A percentile compares a stretch with the other conserved stretches of the same genome.
phyloP scores from a whole-genome alignment of 2,113 vertebrate genomes.

The Piaya cayana region DNA sequence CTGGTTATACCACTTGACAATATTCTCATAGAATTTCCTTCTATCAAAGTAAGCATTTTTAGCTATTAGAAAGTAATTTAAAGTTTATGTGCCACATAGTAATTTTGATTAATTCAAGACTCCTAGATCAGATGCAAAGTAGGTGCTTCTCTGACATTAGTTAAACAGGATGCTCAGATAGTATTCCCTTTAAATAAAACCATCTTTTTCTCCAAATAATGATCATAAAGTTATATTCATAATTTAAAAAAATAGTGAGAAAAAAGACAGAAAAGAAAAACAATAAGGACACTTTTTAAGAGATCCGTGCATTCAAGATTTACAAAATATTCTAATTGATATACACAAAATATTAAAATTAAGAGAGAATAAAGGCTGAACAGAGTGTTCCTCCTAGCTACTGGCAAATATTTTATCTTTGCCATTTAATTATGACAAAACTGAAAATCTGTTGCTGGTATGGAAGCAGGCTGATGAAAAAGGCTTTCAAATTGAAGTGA shows the following conservation, averaged over 20 bases:
- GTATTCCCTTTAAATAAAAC: constrained; percentile 22
- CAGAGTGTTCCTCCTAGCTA: neutral
- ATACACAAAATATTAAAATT: neutral
- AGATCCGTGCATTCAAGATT: neutral
- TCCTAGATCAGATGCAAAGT: neutral
- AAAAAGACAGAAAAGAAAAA: neutral
- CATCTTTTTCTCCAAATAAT: neutral
- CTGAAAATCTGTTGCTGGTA: constrained; percentile 21
- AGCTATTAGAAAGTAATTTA: neutral
- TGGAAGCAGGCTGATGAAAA: constrained; percentile 20
- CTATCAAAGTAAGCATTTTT: neutral
- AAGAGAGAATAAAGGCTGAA: neutral
- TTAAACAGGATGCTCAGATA: neutral
- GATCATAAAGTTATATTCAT: neutral
- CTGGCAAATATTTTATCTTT: constrained; percentile 19
- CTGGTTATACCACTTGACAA: neutral
- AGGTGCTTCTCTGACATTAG: constrained; percentile 16
- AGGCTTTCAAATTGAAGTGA: constrained; percentile 12
- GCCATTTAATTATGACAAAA: constrained; percentile 22
- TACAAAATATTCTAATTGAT: constrained; percentile 1
- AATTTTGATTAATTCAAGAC: neutral
- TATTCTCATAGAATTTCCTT: neutral
- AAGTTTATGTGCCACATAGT: neutral
- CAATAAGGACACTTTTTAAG: neutral
- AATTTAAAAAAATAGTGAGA: neutral